phyloP scores from a whole-genome alignment of 2,113 vertebrate genomes.

The Agelaius tricolor region DNA sequence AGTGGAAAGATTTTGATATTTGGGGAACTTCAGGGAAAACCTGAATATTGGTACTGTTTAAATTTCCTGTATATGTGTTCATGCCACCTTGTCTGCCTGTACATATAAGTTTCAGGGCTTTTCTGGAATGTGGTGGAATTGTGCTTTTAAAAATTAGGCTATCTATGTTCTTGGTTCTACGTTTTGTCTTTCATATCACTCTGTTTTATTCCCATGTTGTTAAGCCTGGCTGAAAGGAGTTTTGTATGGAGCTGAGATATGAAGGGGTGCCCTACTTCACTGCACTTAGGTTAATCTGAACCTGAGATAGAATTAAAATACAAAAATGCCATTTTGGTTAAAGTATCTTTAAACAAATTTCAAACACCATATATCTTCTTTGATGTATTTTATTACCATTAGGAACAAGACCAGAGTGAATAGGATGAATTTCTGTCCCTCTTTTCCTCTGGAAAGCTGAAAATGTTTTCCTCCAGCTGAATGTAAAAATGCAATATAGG shows the following conservation, averaged over 20 bases:
- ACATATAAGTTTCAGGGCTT: background rate
- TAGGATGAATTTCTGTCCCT: background rate
- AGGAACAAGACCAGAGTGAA: background rate
- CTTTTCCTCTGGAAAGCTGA: slow-evolving; percentile 8
- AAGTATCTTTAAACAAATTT: background rate
- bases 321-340: background rate
- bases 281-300: background rate
- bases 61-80: background rate
- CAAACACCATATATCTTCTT: background rate
- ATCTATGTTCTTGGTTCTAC: background rate
- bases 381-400: slow-evolving; percentile 26
- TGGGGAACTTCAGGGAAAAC: background rate
- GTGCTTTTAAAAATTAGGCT: background rate
- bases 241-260: background rate
- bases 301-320: background rate
- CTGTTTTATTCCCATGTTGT: background rate
- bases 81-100: background rate
- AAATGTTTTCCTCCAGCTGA: background rate
- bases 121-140: background rate
- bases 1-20: background rate
- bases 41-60: background rate
- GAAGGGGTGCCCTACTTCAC: background rate
- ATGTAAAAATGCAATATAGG: background rate
- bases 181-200: background rate
- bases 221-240: background rate